Conservation (phyloP, 2,113 vertebrate genomes). For the Festucalex cinctus region DNA sequence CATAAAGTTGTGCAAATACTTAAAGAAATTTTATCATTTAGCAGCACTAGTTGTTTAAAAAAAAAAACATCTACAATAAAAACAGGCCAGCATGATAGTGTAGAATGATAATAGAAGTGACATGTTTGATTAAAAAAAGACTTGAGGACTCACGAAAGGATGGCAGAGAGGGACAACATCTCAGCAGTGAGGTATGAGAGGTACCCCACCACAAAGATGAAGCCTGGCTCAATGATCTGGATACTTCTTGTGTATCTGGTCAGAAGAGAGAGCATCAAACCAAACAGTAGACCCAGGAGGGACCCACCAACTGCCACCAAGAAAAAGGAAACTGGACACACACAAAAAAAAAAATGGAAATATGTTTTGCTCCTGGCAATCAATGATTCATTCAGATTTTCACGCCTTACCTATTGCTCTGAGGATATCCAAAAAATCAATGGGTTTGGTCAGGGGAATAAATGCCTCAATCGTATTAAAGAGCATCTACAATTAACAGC, state of each 20-base stretch:
- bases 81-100: no score
- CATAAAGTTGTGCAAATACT: no score
- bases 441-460: constrained; percentile 78
- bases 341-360: neutral
- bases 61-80: no score
- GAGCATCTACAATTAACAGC: constrained; percentile 75
- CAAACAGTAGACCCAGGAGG: constrained; percentile 83
- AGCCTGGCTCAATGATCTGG: constrained; percentile 91
- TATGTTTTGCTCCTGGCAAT: neutral
- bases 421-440: constrained; percentile 82
- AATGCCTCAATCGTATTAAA: constrained; percentile 94
- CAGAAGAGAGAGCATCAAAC: constrained; percentile 82
- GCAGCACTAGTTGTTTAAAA: no score
- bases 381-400: neutral
- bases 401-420: constrained; percentile 85
- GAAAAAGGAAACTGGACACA: constrained; percentile 86
- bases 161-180: constrained; percentile 93
- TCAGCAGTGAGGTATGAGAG: constrained; percentile 93
- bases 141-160: constrained; percentile 84
- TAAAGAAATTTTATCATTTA: no score
- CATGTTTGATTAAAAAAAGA: no score
- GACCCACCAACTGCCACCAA: constrained; percentile 92
- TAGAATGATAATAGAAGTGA: no score
- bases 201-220: constrained; percentile 90
- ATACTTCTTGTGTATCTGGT: constrained; percentile 90